These are phyloP conservation scores for Leptura quadrifasciata DNA, from an alignment of 2,888 invertebrate genomes.

Conservation along the genomic window DNA sequence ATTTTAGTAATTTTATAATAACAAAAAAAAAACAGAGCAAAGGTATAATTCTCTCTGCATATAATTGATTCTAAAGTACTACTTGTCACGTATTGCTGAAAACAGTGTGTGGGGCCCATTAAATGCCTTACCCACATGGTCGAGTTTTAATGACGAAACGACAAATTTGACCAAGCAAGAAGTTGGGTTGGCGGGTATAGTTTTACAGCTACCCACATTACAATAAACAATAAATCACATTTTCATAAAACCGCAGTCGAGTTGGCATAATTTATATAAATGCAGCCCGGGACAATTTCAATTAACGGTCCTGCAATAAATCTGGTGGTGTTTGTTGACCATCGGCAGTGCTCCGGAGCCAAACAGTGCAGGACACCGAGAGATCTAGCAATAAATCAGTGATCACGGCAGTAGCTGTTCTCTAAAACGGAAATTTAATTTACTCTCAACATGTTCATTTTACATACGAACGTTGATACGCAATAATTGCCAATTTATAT, in stretches of 20 bases:
- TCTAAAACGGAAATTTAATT: slow-evolving; percentile 70
- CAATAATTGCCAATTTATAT: slow-evolving; percentile 68
- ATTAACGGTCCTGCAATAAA: slow-evolving; percentile 43
- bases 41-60: not conserved
- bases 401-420: slow-evolving; percentile 62
- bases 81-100: slow-evolving; percentile 5
- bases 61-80: not conserved
- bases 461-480: slow-evolving; percentile 66
- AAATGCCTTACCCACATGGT: slow-evolving; percentile 18
- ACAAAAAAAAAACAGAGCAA: not conserved
- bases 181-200: slow-evolving; percentile 26
- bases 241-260: slow-evolving; percentile 14
- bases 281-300: slow-evolving; percentile 40
- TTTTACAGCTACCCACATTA: slow-evolving; percentile 20
- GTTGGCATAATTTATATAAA: slow-evolving; percentile 41
- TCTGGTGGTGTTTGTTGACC: slow-evolving; percentile 44
- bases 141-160: slow-evolving; percentile 27
- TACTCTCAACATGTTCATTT: slow-evolving; percentile 67
- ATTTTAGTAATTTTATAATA: not conserved
- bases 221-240: slow-evolving; percentile 26
- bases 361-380: slow-evolving; percentile 57
- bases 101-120: slow-evolving; percentile 13
- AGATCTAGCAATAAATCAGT: slow-evolving; percentile 63
- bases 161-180: slow-evolving; percentile 13
- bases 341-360: slow-evolving; percentile 50